Conservation (phyloP, 2,888 invertebrate species). For the Allophyes oxyacanthae region DNA sequence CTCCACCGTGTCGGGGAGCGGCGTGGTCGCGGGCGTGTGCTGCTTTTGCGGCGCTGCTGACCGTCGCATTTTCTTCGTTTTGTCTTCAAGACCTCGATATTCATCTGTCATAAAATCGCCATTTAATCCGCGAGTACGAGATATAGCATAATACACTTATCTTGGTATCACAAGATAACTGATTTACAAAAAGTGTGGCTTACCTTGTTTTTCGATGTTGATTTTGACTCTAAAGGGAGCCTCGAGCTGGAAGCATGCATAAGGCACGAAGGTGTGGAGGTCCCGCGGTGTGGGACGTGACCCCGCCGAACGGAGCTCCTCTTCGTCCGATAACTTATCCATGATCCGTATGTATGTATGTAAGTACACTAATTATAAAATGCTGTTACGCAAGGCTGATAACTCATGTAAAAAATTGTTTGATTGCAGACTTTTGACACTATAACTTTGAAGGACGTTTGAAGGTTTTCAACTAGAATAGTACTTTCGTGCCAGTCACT, state of each 20-base stretch:
- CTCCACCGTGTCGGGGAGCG: background rate
- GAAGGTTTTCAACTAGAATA: too few species aligned
- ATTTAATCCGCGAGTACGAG: too few species aligned
- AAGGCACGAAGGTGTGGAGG: conserved; percentile 55
- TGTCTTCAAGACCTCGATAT: conserved; percentile 1
- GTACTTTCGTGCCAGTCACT: too few species aligned
- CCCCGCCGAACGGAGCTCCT: background rate
- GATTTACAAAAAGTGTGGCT: background rate
- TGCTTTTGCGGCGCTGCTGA: background rate
- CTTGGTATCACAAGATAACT: too few species aligned
- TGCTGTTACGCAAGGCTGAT: too few species aligned
- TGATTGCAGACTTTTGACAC: too few species aligned
- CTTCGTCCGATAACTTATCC: background rate
- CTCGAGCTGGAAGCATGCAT: conserved; percentile 55
- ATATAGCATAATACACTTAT: too few species aligned
- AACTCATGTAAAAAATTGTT: too few species aligned
- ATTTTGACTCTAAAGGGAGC: conserved; percentile 51
- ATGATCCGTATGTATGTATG: background rate
- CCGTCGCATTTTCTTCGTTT: background rate
- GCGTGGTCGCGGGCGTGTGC: conserved; percentile 3
- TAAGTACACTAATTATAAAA: too few species aligned
- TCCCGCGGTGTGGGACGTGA: conserved; percentile 48
- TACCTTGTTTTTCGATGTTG: conserved; percentile 29
- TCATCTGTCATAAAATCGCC: background rate
- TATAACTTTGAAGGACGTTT: too few species aligned